A percentile compares a stretch with the other conserved stretches of the same genome.
Evolutionary conservation across 2,888 invertebrate genomes (phyloP).

Genomic region (Thysanoteuthis rhombus): DNA sequence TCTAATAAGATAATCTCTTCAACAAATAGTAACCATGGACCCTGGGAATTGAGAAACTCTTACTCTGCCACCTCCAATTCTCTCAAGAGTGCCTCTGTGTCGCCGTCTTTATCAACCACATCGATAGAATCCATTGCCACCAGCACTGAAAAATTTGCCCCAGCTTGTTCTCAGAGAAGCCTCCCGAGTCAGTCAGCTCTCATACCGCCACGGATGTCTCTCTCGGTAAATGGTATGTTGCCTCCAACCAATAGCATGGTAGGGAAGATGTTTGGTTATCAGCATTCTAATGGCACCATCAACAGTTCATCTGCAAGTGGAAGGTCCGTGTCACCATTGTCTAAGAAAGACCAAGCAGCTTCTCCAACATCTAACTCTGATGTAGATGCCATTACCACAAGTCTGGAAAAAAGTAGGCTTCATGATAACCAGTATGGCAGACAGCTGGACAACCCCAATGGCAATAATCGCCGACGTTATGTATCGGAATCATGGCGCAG

Average conservation of each 20-base stretch:
- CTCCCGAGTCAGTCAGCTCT: not conserved
- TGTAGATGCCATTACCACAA: not conserved
- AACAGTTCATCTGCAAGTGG: not conserved
- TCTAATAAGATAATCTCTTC: not conserved
- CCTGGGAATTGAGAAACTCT: not conserved
- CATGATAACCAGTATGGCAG: not conserved
- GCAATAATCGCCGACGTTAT: not conserved
- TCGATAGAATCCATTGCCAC: not conserved
- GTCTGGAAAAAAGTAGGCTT: not conserved
- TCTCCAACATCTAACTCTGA: not conserved
- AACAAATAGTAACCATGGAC: not conserved
- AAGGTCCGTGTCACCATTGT: not conserved
- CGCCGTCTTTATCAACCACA: not conserved
- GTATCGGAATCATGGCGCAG: not conserved
- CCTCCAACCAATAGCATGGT: not conserved
- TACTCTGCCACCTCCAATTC: not conserved
- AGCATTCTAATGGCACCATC: slow-evolving; percentile 12
- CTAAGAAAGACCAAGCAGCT: not conserved
- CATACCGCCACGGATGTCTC: not conserved
- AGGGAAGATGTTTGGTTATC: not conserved
- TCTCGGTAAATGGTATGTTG: not conserved
- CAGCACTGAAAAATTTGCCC: not conserved
- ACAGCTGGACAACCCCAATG: not conserved
- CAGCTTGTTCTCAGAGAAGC: not conserved
- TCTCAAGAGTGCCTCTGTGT: not conserved